Percentiles rank a stretch among this genome's conserved stretches.
These are phyloP conservation scores for Hystrix cristata DNA, from an alignment of 2,113 vertebrate species.

Conservation along the genomic window DNA sequence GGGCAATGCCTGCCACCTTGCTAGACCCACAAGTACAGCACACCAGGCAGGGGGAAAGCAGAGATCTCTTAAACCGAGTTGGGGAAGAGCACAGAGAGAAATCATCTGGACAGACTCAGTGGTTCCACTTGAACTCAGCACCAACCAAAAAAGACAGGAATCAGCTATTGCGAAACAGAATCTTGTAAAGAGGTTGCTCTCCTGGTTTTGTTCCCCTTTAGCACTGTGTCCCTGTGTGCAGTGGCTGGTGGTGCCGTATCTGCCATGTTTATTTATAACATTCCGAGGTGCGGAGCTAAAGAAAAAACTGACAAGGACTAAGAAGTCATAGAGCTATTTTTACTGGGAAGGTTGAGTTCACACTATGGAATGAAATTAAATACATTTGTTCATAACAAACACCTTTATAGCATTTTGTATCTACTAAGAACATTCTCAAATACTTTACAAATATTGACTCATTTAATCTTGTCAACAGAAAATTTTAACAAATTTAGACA, in stretches of 20 bases:
- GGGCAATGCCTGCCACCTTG: background rate
- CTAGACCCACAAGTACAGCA: background rate
- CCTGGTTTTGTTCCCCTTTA: background rate
- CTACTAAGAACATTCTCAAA: background rate
- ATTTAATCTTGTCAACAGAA: background rate
- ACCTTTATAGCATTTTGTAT: background rate
- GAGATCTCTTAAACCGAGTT: background rate
- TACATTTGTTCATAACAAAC: background rate
- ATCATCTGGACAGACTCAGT: background rate
- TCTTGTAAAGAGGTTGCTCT: background rate
- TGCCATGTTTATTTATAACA: background rate
- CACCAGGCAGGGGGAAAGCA: background rate
- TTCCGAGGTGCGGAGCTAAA: background rate
- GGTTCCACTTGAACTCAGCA: background rate
- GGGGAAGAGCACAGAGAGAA: background rate
- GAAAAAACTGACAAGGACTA: background rate
- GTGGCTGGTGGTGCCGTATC: background rate
- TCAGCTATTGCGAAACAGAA: background rate
- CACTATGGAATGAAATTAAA: background rate
- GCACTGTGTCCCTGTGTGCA: rapidly evolving
- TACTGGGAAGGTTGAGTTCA: background rate
- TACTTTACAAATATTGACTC: background rate
- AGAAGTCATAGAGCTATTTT: background rate
- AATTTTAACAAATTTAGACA: background rate
- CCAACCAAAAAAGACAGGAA: background rate